A percentile compares a stretch with the other conserved stretches of the same genome.
These are phyloP conservation scores for Doris montereyensis DNA, from an alignment of 2,888 invertebrate genomes.

Conservation along the genomic window DNA sequence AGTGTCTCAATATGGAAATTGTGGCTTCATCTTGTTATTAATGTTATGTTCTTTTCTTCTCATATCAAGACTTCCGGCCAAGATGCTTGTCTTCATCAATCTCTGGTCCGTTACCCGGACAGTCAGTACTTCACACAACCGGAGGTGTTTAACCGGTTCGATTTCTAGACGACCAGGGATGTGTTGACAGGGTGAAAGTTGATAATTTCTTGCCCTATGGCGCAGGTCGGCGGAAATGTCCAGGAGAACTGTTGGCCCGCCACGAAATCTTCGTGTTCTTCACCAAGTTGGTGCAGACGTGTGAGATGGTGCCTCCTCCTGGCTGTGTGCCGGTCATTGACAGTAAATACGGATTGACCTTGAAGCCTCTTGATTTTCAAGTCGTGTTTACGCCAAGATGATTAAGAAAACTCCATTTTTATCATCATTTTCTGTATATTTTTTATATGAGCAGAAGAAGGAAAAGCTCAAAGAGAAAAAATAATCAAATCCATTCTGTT, in stretches of 20 bases:
- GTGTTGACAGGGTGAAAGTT: constrained; percentile 46
- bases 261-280: constrained; percentile 66
- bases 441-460: too few species aligned
- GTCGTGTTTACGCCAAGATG: constrained; percentile 46
- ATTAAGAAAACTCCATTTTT: too few species aligned
- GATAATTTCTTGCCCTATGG: constrained; percentile 62
- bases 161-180: constrained; percentile 51
- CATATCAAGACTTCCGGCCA: too few species aligned
- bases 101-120: constrained; percentile 63
- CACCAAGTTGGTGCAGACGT: constrained; percentile 57
- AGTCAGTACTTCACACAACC: constrained; percentile 58
- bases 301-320: constrained; percentile 49
- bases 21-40: constrained; percentile 44
- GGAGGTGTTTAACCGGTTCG: constrained; percentile 60
- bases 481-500: too few species aligned
- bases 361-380: constrained; percentile 56
- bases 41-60: too few species aligned
- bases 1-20: constrained; percentile 17
- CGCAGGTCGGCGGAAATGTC: constrained; percentile 62
- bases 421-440: too few species aligned
- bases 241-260: constrained; percentile 63
- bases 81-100: constrained; percentile 62
- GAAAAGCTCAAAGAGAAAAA: too few species aligned
- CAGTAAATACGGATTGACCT: constrained; percentile 60
- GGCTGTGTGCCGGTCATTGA: constrained; percentile 51